phyloP scores from a whole-genome alignment of 2,797 vertebrate species.

The Bradypodion ventrale region DNA sequence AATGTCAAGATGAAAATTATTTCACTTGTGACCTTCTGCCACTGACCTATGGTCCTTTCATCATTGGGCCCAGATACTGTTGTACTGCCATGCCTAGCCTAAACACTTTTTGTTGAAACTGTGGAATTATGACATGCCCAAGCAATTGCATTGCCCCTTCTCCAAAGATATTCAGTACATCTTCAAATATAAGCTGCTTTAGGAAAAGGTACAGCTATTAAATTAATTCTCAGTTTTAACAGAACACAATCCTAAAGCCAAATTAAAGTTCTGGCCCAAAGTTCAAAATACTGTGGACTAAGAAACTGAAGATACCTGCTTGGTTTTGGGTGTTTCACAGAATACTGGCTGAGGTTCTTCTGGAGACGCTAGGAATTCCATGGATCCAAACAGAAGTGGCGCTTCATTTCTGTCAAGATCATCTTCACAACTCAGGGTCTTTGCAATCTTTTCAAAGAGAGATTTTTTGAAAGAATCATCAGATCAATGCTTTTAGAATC shows the following conservation, averaged over 20 bases:
- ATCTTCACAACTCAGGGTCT: constrained; percentile 74
- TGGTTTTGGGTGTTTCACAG: constrained; percentile 33
- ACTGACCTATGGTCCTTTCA: not conserved
- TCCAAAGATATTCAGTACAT: not conserved
- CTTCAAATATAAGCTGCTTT: not conserved
- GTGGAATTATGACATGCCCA: not conserved
- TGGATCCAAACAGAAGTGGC: constrained; percentile 69
- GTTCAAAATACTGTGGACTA: too few relatives aligned
- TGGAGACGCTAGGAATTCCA: constrained; percentile 73
- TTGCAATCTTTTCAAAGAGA: constrained; percentile 67
- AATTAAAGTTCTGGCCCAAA: not conserved
- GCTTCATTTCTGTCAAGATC: constrained; percentile 62
- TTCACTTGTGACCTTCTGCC: not conserved
- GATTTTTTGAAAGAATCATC: not conserved
- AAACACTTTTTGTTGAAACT: not conserved
- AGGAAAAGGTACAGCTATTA: constrained; percentile 15
- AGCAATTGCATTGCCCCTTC: not conserved
- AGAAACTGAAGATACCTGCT: constrained; percentile 53
- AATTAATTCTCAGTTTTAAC: not conserved
- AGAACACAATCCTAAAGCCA: not conserved
- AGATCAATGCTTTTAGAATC: not conserved
- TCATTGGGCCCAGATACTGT: not conserved
- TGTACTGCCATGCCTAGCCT: not conserved
- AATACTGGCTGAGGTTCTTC: constrained; percentile 68
- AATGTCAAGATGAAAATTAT: not conserved